Evolutionary conservation across 2,797 vertebrate genomes (phyloP).

Genomic region (Malurus leucopterus): DNA sequence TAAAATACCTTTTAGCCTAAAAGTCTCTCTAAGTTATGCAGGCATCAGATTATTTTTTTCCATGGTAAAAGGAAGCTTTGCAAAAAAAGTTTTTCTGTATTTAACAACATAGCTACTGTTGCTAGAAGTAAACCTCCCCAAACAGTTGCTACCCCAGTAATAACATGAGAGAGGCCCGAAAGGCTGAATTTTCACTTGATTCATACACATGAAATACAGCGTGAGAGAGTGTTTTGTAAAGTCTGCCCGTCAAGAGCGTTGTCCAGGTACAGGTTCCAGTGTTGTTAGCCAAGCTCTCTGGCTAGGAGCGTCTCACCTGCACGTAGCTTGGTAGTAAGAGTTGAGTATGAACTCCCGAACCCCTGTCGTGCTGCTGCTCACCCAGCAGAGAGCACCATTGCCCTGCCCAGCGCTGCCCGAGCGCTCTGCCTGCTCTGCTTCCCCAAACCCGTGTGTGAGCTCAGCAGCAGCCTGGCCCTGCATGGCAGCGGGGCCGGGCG

Average conservation of each 20-base stretch:
- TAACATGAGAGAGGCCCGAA: not conserved
- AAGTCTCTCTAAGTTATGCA: not conserved
- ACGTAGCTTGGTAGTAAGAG: accelerated
- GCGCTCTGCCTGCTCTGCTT: not conserved
- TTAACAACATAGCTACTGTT: not conserved
- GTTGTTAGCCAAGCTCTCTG: accelerated
- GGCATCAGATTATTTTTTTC: not conserved
- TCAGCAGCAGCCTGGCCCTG: not conserved
- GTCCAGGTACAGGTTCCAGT: not conserved
- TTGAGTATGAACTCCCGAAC: accelerated
- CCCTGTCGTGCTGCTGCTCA: not conserved
- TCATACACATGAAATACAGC: accelerated
- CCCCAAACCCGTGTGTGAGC: not conserved
- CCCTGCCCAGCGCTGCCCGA: not conserved
- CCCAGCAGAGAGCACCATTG: slow-evolving; percentile 73
- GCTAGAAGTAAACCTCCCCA: not conserved
- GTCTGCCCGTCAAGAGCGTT: not conserved
- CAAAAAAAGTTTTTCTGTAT: not conserved
- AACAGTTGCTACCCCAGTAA: not conserved
- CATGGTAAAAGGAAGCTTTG: not conserved
- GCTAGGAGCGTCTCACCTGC: not conserved
- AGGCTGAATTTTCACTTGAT: not conserved
- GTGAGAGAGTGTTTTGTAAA: not conserved
- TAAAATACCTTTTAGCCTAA: not conserved
- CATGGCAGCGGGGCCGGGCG: not conserved